Percentiles rank a stretch among this genome's conserved stretches.
Conservation (phyloP, 2,888 invertebrate species). For the Aphodius sticticus region DNA sequence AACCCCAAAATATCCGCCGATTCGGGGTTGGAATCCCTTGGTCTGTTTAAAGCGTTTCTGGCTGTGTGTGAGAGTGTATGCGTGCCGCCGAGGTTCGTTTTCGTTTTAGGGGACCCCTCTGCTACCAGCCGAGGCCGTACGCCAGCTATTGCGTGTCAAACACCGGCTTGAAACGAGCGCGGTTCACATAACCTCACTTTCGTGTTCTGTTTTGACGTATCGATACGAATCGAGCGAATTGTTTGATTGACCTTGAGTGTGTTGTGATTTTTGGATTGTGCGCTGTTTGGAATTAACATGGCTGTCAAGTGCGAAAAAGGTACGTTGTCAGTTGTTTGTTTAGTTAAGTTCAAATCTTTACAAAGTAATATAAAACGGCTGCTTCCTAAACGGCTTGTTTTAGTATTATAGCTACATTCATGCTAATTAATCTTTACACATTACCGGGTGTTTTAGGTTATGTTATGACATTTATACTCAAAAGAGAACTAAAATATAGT, state of each 20-base stretch:
- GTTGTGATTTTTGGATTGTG: background rate
- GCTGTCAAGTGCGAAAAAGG: background rate
- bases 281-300: background rate
- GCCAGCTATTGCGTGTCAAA: background rate
- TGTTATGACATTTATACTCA: no score
- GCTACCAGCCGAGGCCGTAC: background rate
- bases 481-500: no score
- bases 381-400: no score
- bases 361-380: no score
- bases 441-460: no score
- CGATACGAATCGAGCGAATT: background rate
- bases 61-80: conserved; percentile 4
- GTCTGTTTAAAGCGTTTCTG: background rate
- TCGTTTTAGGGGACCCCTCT: background rate
- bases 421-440: no score
- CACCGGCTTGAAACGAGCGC: background rate
- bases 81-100: background rate
- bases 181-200: background rate
- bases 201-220: background rate
- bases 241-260: background rate
- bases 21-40: background rate
- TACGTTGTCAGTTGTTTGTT: background rate
- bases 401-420: no score
- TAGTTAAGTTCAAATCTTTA: no score
- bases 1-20: conserved; percentile 4